phyloP scores from a whole-genome alignment of 1,140 invertebrate genomes.

The Nebria ingens region DNA sequence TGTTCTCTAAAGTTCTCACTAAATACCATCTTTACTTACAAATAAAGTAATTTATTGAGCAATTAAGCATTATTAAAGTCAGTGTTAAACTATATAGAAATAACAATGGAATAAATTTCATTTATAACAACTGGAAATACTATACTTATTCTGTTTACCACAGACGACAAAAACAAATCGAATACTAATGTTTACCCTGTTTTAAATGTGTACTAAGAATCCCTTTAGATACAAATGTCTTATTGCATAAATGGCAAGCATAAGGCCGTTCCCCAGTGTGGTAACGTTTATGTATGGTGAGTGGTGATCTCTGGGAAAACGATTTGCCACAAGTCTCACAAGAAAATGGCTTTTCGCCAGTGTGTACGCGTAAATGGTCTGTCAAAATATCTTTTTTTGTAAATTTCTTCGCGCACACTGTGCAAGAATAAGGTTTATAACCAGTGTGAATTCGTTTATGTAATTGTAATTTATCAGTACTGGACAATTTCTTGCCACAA shows the following conservation, averaged over 20 bases:
- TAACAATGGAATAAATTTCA: too few relatives aligned
- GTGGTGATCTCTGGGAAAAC: constrained; percentile 55
- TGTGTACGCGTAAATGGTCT: constrained; percentile 38
- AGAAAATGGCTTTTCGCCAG: constrained; percentile 39
- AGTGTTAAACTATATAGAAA: too few relatives aligned
- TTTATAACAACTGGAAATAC: too few relatives aligned
- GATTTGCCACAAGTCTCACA: constrained; percentile 47
- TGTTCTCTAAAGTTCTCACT: too few relatives aligned
- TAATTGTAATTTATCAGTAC: constrained; percentile 33
- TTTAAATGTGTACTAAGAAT: constrained; percentile 52
- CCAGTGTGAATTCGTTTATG: constrained; percentile 43
- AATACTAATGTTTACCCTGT: constrained; percentile 12
- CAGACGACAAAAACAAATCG: too few relatives aligned
- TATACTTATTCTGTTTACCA: too few relatives aligned
- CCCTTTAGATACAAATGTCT: constrained; percentile 44
- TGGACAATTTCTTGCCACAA: constrained; percentile 32
- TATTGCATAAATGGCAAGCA: constrained; percentile 36
- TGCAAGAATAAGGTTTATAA: constrained; percentile 45
- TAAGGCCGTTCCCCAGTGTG: constrained; percentile 37
- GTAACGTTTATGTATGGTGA: constrained; percentile 41
- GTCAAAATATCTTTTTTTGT: constrained; percentile 32
- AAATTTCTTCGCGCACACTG: constrained; percentile 39
- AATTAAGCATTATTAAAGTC: too few relatives aligned
- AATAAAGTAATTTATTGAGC: too few relatives aligned
- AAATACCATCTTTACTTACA: too few relatives aligned